A percentile compares a stretch with the other conserved stretches of the same genome.
These are phyloP conservation scores for Clamator glandarius DNA, from an alignment of 2,797 vertebrate genomes.

Conservation along the genomic window DNA sequence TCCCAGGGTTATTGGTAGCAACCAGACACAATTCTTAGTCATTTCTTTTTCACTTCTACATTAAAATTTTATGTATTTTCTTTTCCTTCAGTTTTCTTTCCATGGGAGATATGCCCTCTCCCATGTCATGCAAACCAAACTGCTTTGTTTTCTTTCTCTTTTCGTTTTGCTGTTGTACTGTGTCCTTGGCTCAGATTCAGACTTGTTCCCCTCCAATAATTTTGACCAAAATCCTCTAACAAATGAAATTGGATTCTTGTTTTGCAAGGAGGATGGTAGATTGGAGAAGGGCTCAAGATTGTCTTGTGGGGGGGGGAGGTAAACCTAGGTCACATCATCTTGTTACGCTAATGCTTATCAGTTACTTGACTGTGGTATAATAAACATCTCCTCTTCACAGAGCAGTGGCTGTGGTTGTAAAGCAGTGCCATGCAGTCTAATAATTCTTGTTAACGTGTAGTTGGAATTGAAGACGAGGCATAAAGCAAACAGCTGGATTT, in stretches of 20 bases:
- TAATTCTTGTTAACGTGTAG: neutral
- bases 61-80: neutral
- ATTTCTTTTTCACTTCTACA: constrained; percentile 8
- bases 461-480: neutral
- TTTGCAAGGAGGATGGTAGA: neutral
- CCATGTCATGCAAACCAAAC: neutral
- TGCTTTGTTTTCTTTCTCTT: constrained; percentile 16
- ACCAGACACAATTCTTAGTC: neutral
- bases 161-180: neutral
- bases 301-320: neutral
- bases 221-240: constrained; percentile 37
- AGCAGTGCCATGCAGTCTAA: neutral
- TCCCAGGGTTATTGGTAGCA: neutral
- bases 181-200: constrained; percentile 21
- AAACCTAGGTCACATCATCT: neutral
- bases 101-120: neutral
- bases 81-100: neutral
- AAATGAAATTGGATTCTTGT: constrained; percentile 18
- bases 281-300: neutral
- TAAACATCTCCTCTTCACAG: neutral
- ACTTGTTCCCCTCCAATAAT: neutral
- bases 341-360: neutral
- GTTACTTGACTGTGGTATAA: neutral
- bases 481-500: neutral
- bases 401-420: neutral